Evolutionary conservation across 2,797 vertebrate genomes (phyloP), one percentile per base, ranked within the genome.

Genomic region (Neomorphus geoffroyi): DNA sequence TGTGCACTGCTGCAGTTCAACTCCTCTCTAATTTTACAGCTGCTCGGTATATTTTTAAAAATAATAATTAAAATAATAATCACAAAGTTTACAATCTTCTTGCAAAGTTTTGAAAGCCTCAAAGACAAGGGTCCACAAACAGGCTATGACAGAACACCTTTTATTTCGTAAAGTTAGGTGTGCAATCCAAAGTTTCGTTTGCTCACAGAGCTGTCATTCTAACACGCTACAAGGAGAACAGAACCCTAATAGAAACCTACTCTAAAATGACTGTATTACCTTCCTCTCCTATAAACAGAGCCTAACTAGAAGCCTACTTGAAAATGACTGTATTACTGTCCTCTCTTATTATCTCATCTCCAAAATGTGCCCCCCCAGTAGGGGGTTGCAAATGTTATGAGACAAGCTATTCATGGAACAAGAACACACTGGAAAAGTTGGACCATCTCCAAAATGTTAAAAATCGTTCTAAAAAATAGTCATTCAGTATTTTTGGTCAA

Each of bases 301-400:
- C 5, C 19, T 86, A 32, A 51, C n/a, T 3, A 39, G 50, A 39
- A 72, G 86, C 58, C 30, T 14, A 19, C 58, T 53, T 85, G 19
- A 16, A 70, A 91, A 74, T 53, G 0, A 69, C 15, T 61, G 3
- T 12, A 35, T 48, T 69, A 9, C 32, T 32, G 72, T 69, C 45
- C 35, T 28, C 58, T 77, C 45, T 57, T 18, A 24, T 14, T 19
- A 39, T 41, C 17, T 69, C 57, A n/a, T 17, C 41, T 74, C 43
- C 39, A 39, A 46, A 64, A 46, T 0, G 1, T 30, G 9, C 6
- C 58, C 33, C 41, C 13, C 27, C 21, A 18, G 13, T 4, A 37
- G 6, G 9, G 24, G 22, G 39, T 65, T 78, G 65, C 41, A 78
- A 46, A 33, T 56, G 45, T 84, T 69, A n/a, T 1, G 30, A 89